Evolutionary conservation across 2,113 vertebrate species (phyloP), one percentile per base, ranked within the genome.

Genomic region (Ornithorhynchus anatinus): DNA sequence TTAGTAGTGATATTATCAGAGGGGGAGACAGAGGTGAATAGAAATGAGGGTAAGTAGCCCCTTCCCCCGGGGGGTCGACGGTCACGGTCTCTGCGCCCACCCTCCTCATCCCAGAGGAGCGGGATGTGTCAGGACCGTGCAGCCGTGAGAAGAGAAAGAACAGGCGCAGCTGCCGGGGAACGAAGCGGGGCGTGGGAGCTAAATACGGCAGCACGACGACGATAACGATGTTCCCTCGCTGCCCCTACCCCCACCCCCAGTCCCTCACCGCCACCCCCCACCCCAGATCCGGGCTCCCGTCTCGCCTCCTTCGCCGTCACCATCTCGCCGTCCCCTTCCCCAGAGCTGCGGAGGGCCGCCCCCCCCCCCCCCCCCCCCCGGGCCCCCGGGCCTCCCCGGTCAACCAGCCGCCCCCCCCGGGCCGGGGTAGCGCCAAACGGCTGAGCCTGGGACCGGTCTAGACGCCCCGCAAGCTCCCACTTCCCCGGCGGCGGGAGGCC

Each of bases 161-260:
- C 83, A 86, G 84, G 59, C 8, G 10, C 62, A 8, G 19, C 70
- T 31, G 67, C 59, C 15, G 33, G 50, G 72, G 72, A 79, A 47
- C 45, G 70, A 77, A n/a, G 60, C 63, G 45, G 43, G 42, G 40
- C 33, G 47, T n/a, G n/a, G n/a, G n/a, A n/a, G 60, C 82, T 85
- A 84, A 87, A 80, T 87, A 67, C 70, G 77, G 84, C 77, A 14
- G 2, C 23, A 35, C n/a, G n/a, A n/a, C n/a, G n/a, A n/a, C n/a
- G n/a, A n/a, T n/a, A n/a, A n/a, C n/a, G n/a, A 3, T 62, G 1
- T 10, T 52, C 19, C 50, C 25, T 10, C 16, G 5, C 63, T 5
- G 0, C 16, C 63, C 51, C 59, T 20, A 65, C 35, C 36, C 71
- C 68, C 85, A 70, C 68, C 78, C 79, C 69, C 23, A 14, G 16